Base-by-base conservation (phyloP, 1,140 invertebrate species). In the Trachymyrmex septentrionalis region DNA sequence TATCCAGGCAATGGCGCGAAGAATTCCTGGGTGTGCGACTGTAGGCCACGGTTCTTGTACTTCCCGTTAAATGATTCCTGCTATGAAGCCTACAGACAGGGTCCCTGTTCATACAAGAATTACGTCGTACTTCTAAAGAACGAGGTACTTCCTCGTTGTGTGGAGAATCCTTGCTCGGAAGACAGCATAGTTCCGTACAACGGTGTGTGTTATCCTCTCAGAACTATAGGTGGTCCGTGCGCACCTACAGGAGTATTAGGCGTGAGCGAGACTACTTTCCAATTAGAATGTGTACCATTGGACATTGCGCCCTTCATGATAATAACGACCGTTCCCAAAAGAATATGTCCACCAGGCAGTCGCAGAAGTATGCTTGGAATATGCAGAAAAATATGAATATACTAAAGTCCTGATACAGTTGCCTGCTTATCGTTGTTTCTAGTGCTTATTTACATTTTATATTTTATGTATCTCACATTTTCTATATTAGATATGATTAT, bases 11-110 rank as follows among this genome's bases (percentile, higher is more conserved):
- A 96, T 88, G 86, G 92, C 16, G 96, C 96, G 81, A 94, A 93
- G 81, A 95, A 96, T 69, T 95, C 96, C 88, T 96, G 96, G 96
- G 96, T 97, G 27, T 97, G 97, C 85, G 97, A 97, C 81, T 97
- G 97, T 91, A 96, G 94, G 80, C 95, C 96, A 85, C 96, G 95
- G 72, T 96, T 96, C 86, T 66, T 97, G 1, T 97, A 96, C 90
- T 96, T 97, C 88, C 96, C 97, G 16, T 88, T 93, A 19, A 95
- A 95, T 6, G 95, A 97, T 81, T 93, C 92, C 1, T 97, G 97
- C 86, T 96, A 96, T 93, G 95, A 96, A 64, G 96, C 96, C 0
- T 97, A 96, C 87, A 93, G 94, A n/a, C 96, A 95, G 90, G 97
- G 97, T 0, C 97, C 97, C 0, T 97, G 97, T 90, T 59, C 90